Evolutionary conservation across 1,140 invertebrate genomes (phyloP).

Genomic region (Linepithema humile): DNA sequence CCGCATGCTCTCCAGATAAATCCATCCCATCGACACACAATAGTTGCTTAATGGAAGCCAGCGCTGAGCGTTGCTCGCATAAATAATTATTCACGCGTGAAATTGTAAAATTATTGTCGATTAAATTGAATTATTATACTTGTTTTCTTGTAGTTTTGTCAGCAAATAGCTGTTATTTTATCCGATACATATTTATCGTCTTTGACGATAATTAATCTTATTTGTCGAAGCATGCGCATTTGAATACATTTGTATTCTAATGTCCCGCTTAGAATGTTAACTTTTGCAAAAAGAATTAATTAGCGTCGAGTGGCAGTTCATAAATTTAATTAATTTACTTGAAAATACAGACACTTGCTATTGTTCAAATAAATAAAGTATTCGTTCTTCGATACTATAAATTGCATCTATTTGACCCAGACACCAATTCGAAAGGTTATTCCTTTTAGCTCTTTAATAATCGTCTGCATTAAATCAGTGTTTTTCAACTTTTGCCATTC

Average conservation of each 20-base stretch:
- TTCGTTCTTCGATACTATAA: not conserved
- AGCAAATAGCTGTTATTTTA: not conserved
- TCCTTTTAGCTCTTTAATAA: not conserved
- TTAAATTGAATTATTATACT: not conserved
- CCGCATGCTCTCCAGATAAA: no score
- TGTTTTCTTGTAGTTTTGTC: not conserved
- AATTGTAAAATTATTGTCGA: not conserved
- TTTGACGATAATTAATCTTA: not conserved
- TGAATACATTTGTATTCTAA: not conserved
- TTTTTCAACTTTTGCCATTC: not conserved
- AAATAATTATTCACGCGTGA: not conserved
- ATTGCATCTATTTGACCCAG: not conserved
- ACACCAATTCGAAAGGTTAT: slow-evolving; percentile 17
- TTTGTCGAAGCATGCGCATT: not conserved
- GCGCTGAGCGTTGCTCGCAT: not conserved
- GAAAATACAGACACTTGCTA: not conserved
- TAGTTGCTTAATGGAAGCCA: no score
- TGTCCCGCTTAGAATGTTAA: not conserved
- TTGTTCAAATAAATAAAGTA: not conserved
- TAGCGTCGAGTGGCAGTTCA: not conserved
- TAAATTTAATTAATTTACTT: slow-evolving; percentile 17
- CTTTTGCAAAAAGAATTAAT: not conserved
- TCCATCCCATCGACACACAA: no score
- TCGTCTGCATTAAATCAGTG: not conserved
- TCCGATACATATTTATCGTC: not conserved